phyloP scores from a whole-genome alignment of 2,797 vertebrate species.

The Hydrophis major region DNA sequence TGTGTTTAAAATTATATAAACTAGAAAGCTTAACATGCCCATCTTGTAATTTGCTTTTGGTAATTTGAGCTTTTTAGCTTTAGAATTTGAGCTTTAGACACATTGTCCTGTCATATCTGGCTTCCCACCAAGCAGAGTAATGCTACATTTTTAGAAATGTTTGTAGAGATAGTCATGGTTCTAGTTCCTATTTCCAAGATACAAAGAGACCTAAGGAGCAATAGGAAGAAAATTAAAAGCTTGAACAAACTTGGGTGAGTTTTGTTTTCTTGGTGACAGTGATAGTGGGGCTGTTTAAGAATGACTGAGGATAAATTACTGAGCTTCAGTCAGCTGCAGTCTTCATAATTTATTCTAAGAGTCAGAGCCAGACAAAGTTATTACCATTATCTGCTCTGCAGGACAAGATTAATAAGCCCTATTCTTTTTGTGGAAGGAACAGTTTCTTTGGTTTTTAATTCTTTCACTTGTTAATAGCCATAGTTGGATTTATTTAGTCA shows the following conservation, averaged over 20 bases:
- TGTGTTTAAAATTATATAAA: neutral
- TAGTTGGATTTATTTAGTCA: neutral
- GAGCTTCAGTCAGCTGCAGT: slow-evolving; percentile 9
- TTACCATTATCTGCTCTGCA: slow-evolving; percentile 26
- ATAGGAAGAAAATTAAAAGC: neutral
- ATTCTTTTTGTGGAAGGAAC: slow-evolving; percentile 12
- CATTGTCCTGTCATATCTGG: neutral
- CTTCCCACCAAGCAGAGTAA: neutral
- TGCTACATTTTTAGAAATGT: neutral
- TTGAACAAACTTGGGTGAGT: neutral
- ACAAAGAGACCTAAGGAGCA: too few species aligned
- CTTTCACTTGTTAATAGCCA: slow-evolving; percentile 8
- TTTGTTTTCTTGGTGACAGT: neutral
- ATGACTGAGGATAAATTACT: slow-evolving; percentile 22
- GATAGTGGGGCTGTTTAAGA: neutral
- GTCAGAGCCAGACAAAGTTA: slow-evolving; percentile 32
- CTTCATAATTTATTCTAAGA: slow-evolving; percentile 31
- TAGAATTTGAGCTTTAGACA: neutral
- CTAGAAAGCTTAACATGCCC: neutral
- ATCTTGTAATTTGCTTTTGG: neutral
- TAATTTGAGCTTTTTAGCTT: neutral
- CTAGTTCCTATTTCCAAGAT: neutral
- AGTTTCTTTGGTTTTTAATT: slow-evolving; percentile 27
- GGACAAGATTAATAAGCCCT: slow-evolving; percentile 27
- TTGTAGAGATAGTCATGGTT: neutral